These are phyloP conservation scores for Dryoscopus gambensis DNA, from an alignment of 2,113 vertebrate species.

Conservation along the genomic window DNA sequence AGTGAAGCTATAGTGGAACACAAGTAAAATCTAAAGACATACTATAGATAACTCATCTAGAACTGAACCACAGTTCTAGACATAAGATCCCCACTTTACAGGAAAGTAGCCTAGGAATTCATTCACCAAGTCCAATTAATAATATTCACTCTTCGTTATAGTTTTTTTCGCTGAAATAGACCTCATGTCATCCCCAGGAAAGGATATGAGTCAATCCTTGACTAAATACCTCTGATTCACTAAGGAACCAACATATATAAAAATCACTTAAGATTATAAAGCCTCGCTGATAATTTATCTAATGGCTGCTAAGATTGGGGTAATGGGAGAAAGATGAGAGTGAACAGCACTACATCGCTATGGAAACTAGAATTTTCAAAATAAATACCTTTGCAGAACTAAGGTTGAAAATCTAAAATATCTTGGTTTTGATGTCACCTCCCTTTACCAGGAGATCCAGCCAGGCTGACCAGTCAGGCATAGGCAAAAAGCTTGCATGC, in stretches of 20 bases:
- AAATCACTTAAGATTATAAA: constrained; percentile 46
- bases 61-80: not conserved
- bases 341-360: constrained; percentile 60
- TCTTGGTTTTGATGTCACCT: not conserved
- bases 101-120: not conserved
- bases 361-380: constrained; percentile 69
- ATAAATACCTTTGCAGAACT: constrained; percentile 59
- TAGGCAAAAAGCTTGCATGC: not conserved
- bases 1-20: not conserved
- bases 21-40: not conserved
- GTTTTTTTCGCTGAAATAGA: not conserved
- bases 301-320: constrained; percentile 52
- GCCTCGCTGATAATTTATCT: constrained; percentile 45
- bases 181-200: not conserved
- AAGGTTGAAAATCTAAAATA: constrained; percentile 12
- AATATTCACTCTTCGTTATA: not conserved
- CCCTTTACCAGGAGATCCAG: not conserved
- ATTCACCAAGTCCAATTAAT: not conserved
- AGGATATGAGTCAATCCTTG: constrained; percentile 43
- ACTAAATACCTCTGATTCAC: constrained; percentile 41
- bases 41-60: not conserved
- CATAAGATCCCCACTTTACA: not conserved
- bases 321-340: constrained; percentile 27
- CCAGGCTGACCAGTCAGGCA: not conserved
- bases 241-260: constrained; percentile 31